phyloP scores from a whole-genome alignment of 2,113 vertebrate species.

The Microtus oregoni region DNA sequence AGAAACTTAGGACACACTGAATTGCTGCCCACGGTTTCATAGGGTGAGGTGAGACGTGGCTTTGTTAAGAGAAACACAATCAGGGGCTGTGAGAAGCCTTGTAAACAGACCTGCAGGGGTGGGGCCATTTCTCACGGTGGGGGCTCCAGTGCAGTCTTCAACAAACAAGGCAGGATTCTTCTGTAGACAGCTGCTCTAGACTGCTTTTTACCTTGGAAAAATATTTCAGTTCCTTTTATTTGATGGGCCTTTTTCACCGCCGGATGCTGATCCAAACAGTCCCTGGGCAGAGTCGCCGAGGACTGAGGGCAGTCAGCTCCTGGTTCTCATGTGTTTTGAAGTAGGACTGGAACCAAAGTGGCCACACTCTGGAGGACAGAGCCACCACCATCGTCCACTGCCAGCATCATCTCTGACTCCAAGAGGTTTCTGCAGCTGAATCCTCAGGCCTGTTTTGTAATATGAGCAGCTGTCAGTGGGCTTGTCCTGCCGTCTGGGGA shows the following conservation, averaged over 20 bases:
- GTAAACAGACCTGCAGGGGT: not conserved
- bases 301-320: not conserved
- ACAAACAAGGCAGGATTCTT: slow-evolving; percentile 14
- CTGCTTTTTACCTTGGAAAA: slow-evolving; percentile 56
- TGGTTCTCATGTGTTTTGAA: not conserved
- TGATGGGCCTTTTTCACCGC: not conserved
- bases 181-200: not conserved
- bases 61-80: not conserved
- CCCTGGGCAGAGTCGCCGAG: not conserved
- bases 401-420: not conserved
- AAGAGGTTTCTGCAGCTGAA: not conserved
- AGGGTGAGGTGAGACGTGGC: not conserved
- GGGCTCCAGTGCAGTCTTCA: slow-evolving; percentile 14
- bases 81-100: not conserved
- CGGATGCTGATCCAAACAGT: slow-evolving; percentile 32
- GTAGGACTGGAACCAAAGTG: not conserved
- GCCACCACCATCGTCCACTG: not conserved
- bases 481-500: not conserved
- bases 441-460: not conserved
- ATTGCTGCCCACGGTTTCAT: slow-evolving; percentile 15
- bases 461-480: not conserved
- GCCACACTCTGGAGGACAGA: not conserved
- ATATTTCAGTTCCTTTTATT: slow-evolving; percentile 38
- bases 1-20: slow-evolving; percentile 2
- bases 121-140: not conserved